Evolutionary conservation across 1,140 invertebrate species (phyloP), one percentile per base, ranked within the genome.

Genomic region (Eulimnadia texana): DNA sequence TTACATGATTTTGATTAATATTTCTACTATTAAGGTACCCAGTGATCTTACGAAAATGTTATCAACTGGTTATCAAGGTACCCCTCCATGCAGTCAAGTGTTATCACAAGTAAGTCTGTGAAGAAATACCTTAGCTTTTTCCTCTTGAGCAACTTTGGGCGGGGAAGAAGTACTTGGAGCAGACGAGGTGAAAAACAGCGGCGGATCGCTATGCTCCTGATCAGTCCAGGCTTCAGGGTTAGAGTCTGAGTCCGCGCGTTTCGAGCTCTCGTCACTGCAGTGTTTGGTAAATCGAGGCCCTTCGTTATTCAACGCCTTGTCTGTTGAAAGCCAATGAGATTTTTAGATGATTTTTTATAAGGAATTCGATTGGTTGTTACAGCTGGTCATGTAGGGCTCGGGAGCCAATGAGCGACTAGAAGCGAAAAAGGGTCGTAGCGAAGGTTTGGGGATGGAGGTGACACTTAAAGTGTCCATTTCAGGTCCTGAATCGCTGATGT

Each of bases 401-500:
- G 75, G 73, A 29, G 79, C 68, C 23, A 93, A 81, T 60, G 87
- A 89, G 63, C 86, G 76, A 69, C 87, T 88, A 70, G 88, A 88
- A 67, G 90, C 90, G 74, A 96, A 97, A 75, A 95, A 96, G 1
- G 93, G 93, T 67, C 91, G 79, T 60, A 98, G 76, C 65, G 90
- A 93, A 19, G 93, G 93, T 72, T 97, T 97, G 3, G 93, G 94
- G 50, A 92, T 96, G 61, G 93, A 97, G 52, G 88, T 88, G 66
- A 97, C 91, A 69, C 90, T 95, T 78, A 97, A 86, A 49, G 91
- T 95, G 72, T 98, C 93, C 73, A 92, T 80, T 72, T 98, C 93
- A 22, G 88, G 90, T 3, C 88, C 90, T 54, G 90, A 94, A 76
- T 97, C 93, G 65, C 89, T 93, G 29, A 95, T 73, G 62, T 94